Evolutionary conservation across 1,140 invertebrate genomes (phyloP).

Genomic region (Hylyphantes graminicola): DNA sequence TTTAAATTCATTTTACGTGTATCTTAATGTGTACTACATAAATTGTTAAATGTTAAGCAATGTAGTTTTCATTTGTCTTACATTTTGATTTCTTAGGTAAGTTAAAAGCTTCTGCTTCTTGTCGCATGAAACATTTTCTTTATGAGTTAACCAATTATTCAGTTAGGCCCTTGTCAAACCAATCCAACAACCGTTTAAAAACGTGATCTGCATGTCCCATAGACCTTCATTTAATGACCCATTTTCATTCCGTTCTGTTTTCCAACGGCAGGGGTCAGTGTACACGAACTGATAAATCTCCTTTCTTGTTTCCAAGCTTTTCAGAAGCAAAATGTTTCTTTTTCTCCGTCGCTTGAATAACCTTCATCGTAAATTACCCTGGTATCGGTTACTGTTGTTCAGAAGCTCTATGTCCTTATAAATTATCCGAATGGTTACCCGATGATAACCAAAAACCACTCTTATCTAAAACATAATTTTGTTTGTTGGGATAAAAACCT

Average conservation of each 20-base stretch:
- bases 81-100: too few relatives aligned
- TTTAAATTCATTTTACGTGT: too few relatives aligned
- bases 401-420: conserved; percentile 19
- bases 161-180: too few relatives aligned
- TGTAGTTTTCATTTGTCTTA: too few relatives aligned
- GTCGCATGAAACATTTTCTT: too few relatives aligned
- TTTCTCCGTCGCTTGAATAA: conserved; percentile 21
- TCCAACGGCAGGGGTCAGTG: background rate
- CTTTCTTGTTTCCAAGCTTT: background rate
- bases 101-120: too few relatives aligned
- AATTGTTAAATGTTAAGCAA: too few relatives aligned
- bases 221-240: conserved; percentile 28
- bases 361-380: conserved; percentile 4
- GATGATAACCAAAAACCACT: conserved; percentile 14
- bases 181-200: background rate
- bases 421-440: conserved; percentile 13
- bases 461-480: conserved; percentile 19
- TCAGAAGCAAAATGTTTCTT: conserved; percentile 1
- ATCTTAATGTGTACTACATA: too few relatives aligned
- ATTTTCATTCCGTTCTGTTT: conserved; percentile 12
- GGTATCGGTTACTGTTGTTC: conserved; percentile 6
- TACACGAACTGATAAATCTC: conserved; percentile 11
- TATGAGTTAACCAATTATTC: too few relatives aligned
- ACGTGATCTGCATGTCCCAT: conserved; percentile 35
- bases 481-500: background rate